A percentile compares a stretch with the other conserved stretches of the same genome.
phyloP scores from a whole-genome alignment of 2,888 invertebrate genomes.

The Cantharis rufa region DNA sequence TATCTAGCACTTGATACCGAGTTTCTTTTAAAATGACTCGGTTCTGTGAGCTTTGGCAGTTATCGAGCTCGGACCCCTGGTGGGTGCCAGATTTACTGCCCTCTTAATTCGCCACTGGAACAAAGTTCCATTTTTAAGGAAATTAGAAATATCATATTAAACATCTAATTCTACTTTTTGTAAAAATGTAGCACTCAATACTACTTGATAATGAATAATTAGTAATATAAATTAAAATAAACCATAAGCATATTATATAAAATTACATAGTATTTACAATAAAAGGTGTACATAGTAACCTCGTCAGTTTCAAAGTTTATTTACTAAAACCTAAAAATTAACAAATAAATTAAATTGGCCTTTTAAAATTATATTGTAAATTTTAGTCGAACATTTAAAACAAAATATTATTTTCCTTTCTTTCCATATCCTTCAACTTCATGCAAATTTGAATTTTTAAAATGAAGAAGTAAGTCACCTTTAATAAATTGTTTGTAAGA shows the following conservation, averaged over 20 bases:
- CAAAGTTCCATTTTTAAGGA: no score
- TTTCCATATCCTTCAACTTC: constrained; percentile 47
- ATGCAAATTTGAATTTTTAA: constrained; percentile 50
- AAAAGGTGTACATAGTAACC: neutral
- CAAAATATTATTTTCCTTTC: neutral
- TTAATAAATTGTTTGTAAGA: constrained; percentile 50
- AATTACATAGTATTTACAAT: neutral
- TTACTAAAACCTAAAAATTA: neutral
- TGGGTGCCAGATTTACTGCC: no score
- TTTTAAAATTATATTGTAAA: neutral
- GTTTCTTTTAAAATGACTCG: no score
- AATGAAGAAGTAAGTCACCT: constrained; percentile 49
- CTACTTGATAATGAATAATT: no score
- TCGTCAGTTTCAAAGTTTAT: neutral
- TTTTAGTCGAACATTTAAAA: neutral
- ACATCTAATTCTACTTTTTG: no score
- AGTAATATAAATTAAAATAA: neutral
- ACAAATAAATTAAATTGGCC: neutral
- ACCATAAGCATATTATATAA: neutral
- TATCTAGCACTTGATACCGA: no score
- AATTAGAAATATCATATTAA: no score
- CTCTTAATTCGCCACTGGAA: no score
- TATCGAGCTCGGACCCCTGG: no score
- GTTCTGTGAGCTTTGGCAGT: no score
- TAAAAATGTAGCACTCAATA: no score